A percentile compares a stretch with the other conserved stretches of the same genome.
Conservation (phyloP, 2,797 vertebrate genomes). For the Macropodus opercularis region DNA sequence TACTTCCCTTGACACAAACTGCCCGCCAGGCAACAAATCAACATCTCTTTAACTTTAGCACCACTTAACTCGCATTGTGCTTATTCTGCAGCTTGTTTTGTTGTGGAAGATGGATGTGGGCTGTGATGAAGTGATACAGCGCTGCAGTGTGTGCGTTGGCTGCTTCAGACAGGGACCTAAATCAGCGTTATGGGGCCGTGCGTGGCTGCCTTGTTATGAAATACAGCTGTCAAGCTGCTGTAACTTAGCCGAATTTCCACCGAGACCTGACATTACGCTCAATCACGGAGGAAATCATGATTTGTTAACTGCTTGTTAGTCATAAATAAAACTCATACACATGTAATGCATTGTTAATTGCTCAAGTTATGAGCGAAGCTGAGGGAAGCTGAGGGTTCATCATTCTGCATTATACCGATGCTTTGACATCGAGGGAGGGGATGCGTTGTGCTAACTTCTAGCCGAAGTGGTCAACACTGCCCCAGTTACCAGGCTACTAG, state of each 20-base stretch:
- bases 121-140: constrained; percentile 71
- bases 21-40: constrained; percentile 78
- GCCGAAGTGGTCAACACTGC: constrained; percentile 11
- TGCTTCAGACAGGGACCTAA: constrained; percentile 67
- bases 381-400: constrained; percentile 51
- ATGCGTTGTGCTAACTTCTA: constrained; percentile 31
- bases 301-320: constrained; percentile 76
- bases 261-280: constrained; percentile 63
- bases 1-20: constrained; percentile 70
- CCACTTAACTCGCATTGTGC: constrained; percentile 77
- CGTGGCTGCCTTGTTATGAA: constrained; percentile 65
- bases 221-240: constrained; percentile 71
- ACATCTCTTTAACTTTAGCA: constrained; percentile 76
- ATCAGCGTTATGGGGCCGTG: constrained; percentile 72
- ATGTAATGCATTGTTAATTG: constrained; percentile 75
- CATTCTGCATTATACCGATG: constrained; percentile 44
- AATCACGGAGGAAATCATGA: constrained; percentile 66
- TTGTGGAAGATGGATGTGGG: constrained; percentile 70
- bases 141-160: constrained; percentile 53
- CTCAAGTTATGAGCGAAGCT: constrained; percentile 50
- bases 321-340: constrained; percentile 72
- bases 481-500: constrained; percentile 28
- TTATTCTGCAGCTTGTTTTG: constrained; percentile 78
- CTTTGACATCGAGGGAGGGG: constrained; percentile 30
- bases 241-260: constrained; percentile 71